Conservation (phyloP, 2,888 invertebrate genomes). For the Elegia similella region DNA sequence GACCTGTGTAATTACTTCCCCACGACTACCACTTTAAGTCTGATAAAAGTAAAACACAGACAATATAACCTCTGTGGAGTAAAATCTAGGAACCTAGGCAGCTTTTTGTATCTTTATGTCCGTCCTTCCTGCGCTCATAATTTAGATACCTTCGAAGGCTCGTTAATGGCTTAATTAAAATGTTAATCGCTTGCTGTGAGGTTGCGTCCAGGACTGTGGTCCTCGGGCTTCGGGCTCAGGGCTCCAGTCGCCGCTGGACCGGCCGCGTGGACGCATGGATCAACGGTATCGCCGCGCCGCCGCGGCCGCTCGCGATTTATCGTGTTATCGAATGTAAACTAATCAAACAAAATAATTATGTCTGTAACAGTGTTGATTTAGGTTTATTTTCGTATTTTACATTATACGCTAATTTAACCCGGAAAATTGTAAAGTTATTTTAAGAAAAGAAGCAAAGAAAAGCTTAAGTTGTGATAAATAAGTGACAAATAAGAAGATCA, state of each 20-base stretch:
- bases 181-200: conserved; percentile 26
- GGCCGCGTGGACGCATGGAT: conserved; percentile 25
- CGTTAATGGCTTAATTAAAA: conserved; percentile 15
- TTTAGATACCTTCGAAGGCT: neutral
- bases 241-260: conserved; percentile 6
- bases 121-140: neutral
- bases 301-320: conserved; percentile 10
- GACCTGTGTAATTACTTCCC: neutral
- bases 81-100: conserved; percentile 12
- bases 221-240: conserved; percentile 20
- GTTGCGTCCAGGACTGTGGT: conserved; percentile 36
- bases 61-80: too few relatives aligned
- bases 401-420: neutral
- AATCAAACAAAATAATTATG: neutral
- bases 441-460: neutral
- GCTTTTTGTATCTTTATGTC: neutral
- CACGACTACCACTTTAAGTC: neutral
- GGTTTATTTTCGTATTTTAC: neutral
- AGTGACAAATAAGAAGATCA: too few relatives aligned
- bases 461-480: neutral
- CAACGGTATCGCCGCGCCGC: neutral
- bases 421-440: neutral
- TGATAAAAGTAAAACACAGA: too few relatives aligned
- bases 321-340: neutral
- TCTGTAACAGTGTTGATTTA: neutral